Conservation (phyloP, 2,888 invertebrate genomes). For the Drosophila cognata region DNA sequence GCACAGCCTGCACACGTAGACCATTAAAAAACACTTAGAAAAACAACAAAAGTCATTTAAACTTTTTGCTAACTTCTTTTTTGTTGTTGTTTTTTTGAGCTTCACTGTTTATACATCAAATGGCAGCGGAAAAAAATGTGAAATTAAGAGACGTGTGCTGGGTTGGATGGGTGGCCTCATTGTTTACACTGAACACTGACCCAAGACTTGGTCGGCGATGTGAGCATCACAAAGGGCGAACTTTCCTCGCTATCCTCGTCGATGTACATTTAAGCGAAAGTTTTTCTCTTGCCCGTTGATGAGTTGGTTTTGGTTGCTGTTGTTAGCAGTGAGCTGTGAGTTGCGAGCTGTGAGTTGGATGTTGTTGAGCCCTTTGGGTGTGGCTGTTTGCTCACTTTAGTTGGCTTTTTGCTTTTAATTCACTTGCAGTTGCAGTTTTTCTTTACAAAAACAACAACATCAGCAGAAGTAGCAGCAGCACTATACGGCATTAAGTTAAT, state of each 20-base stretch:
- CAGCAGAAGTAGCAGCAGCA: not conserved
- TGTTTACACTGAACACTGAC: constrained; percentile 85
- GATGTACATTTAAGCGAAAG: constrained; percentile 85
- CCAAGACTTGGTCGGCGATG: constrained; percentile 88
- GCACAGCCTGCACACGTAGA: constrained; percentile 69
- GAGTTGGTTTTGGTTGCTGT: constrained; percentile 39
- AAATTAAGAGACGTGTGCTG: constrained; percentile 72
- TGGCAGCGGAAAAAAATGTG: constrained; percentile 60
- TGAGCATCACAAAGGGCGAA: constrained; percentile 88
- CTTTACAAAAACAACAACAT: constrained; percentile 41
- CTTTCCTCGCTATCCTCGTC: constrained; percentile 89
- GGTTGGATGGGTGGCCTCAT: constrained; percentile 52
- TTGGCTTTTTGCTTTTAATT: constrained; percentile 70
- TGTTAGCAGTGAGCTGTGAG: constrained; percentile 13
- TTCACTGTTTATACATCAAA: constrained; percentile 48
- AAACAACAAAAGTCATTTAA: constrained; percentile 81
- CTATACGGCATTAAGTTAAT: constrained; percentile 72
- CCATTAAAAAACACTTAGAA: constrained; percentile 80
- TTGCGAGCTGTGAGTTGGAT: constrained; percentile 9
- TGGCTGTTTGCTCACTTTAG: constrained; percentile 63
- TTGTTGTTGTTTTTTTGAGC: constrained; percentile 22
- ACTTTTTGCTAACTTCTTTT: constrained; percentile 72
- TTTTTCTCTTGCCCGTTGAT: constrained; percentile 54
- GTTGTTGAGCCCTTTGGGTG: constrained; percentile 30
- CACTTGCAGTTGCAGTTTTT: constrained; percentile 69